Percentiles rank a stretch among this genome's conserved stretches.
These are phyloP conservation scores for Mylabris sibirica DNA, from an alignment of 2,888 invertebrate genomes.

Conservation along the genomic window DNA sequence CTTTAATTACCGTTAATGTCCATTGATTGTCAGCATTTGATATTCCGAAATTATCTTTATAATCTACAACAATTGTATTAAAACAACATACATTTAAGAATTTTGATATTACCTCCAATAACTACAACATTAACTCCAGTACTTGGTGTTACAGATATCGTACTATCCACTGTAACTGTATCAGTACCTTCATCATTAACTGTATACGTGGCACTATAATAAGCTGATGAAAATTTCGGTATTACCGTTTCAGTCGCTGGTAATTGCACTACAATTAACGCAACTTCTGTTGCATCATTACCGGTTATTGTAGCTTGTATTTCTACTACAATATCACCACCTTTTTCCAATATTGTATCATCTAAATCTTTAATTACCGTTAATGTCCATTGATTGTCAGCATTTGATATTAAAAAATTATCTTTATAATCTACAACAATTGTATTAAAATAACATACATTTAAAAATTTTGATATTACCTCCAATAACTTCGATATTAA, in stretches of 20 bases:
- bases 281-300: no score
- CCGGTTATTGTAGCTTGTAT: not conserved
- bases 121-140: constrained; percentile 1
- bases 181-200: not conserved
- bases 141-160: constrained; percentile 17
- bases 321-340: not conserved
- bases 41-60: not conserved
- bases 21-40: not conserved
- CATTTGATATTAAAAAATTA: not conserved
- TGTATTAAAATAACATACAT: not conserved
- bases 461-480: constrained; percentile 4
- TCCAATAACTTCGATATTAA: constrained; percentile 5
- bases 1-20: not conserved
- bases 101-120: constrained; percentile 15
- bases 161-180: not conserved
- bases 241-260: not conserved
- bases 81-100: no score
- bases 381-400: constrained; percentile 8
- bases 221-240: constrained; percentile 14
- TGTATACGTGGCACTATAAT: not conserved
- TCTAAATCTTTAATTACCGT: constrained; percentile 3
- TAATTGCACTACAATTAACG: not conserved
- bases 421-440: not conserved
- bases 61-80: no score
- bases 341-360: not conserved